A percentile compares a stretch with the other conserved stretches of the same genome.
phyloP scores from a whole-genome alignment of 2,888 invertebrate species.

The Arctia plantaginis region DNA sequence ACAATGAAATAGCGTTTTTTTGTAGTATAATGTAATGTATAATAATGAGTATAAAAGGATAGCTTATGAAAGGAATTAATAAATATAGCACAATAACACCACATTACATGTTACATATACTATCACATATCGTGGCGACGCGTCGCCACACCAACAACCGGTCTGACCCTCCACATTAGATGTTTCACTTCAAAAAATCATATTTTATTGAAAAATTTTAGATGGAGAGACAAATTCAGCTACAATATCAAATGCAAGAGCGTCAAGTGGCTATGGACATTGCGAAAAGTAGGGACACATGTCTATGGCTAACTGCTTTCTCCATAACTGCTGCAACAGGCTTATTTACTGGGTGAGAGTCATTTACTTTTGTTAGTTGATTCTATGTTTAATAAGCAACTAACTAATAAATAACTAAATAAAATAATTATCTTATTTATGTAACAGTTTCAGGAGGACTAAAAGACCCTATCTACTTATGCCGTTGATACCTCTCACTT shows the following conservation, averaged over 20 bases:
- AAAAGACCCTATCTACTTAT: slow-evolving; percentile 87
- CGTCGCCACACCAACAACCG: neutral
- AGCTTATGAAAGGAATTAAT: neutral
- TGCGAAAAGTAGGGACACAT: slow-evolving; percentile 90
- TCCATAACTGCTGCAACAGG: slow-evolving; percentile 86
- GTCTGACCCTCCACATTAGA: too few relatives aligned
- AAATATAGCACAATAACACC: neutral
- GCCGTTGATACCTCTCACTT: slow-evolving; percentile 90
- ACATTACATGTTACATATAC: neutral
- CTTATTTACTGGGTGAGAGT: slow-evolving; percentile 80
- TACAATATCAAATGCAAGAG: slow-evolving; percentile 93
- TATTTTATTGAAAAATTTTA: slow-evolving; percentile 54
- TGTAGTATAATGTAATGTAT: too few relatives aligned
- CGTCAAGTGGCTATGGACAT: slow-evolving; percentile 90
- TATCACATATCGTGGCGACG: neutral
- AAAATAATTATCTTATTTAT: neutral
- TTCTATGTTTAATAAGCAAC: neutral
- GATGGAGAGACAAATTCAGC: slow-evolving; percentile 93
- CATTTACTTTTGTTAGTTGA: neutral
- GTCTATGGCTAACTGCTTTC: slow-evolving; percentile 90
- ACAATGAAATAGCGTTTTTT: too few relatives aligned
- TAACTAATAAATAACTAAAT: neutral
- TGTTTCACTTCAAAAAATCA: neutral
- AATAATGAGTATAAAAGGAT: neutral
- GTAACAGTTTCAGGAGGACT: slow-evolving; percentile 86